phyloP scores from a whole-genome alignment of 2,113 vertebrate genomes.

The Ardeotis arabs region DNA sequence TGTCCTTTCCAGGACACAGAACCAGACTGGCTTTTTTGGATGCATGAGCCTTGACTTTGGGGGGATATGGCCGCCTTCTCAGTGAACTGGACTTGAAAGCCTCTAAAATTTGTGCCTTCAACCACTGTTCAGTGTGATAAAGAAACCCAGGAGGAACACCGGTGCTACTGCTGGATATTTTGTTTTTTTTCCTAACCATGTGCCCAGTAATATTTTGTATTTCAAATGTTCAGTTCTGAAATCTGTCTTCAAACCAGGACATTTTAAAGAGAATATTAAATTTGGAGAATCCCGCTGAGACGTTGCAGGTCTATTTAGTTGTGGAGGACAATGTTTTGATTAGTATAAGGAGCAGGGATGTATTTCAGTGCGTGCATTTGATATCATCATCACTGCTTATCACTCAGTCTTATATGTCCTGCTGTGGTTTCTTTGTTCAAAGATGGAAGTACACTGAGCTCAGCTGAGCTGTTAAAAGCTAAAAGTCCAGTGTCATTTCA shows the following conservation, averaged over 20 bases:
- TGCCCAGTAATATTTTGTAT: not conserved
- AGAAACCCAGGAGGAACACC: not conserved
- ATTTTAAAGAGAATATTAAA: not conserved
- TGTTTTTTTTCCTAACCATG: not conserved
- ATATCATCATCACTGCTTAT: not conserved
- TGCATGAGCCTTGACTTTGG: not conserved
- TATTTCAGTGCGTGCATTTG: not conserved
- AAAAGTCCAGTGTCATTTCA: not conserved
- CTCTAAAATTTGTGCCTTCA: not conserved
- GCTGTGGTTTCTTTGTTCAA: not conserved
- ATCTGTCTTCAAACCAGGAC: not conserved
- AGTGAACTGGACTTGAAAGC: not conserved
- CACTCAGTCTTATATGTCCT: not conserved
- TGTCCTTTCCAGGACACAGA: not conserved
- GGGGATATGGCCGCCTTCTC: not conserved
- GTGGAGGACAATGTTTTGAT: conserved; percentile 19
- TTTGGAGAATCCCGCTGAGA: not conserved
- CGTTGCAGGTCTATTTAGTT: not conserved
- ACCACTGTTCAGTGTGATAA: not conserved
- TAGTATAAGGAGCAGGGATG: not conserved
- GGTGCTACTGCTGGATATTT: not conserved
- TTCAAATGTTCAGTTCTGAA: not conserved
- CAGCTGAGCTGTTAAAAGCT: not conserved
- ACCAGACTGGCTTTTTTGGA: not conserved
- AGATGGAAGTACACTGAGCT: not conserved